phyloP scores from a whole-genome alignment of 2,797 vertebrate genomes.

The Acrocephalus scirpaceus region DNA sequence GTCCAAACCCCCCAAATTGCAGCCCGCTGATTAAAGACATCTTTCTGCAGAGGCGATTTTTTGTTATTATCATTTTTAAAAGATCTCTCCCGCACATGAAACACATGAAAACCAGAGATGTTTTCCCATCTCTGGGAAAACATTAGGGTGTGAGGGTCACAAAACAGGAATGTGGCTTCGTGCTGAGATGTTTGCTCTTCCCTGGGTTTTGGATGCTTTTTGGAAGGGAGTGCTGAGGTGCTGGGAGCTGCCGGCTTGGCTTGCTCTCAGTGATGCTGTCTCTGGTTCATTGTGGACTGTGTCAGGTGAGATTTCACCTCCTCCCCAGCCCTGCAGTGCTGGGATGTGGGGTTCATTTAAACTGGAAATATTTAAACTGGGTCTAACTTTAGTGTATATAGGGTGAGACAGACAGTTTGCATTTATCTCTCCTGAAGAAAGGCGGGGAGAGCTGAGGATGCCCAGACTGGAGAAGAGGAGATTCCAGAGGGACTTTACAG shows the following conservation, averaged over 20 bases:
- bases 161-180: not conserved
- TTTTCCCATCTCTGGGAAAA: not conserved
- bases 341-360: not conserved
- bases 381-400: not conserved
- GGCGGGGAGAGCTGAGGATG: not conserved
- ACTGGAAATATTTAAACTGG: not conserved
- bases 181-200: not conserved
- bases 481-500: not conserved
- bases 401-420: not conserved
- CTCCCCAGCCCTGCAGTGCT: not conserved
- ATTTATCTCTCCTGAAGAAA: not conserved
- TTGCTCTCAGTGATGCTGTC: not conserved
- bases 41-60: not conserved
- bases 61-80: not conserved
- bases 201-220: accelerated
- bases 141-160: not conserved
- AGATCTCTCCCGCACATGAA: not conserved
- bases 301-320: not conserved
- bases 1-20: not conserved
- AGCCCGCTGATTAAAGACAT: not conserved
- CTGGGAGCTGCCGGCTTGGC: not conserved
- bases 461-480: not conserved
- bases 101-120: no score
- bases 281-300: accelerated
- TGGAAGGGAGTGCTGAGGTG: not conserved